phyloP scores from a whole-genome alignment of 2,113 vertebrate genomes.

The Bettongia penicillata region DNA sequence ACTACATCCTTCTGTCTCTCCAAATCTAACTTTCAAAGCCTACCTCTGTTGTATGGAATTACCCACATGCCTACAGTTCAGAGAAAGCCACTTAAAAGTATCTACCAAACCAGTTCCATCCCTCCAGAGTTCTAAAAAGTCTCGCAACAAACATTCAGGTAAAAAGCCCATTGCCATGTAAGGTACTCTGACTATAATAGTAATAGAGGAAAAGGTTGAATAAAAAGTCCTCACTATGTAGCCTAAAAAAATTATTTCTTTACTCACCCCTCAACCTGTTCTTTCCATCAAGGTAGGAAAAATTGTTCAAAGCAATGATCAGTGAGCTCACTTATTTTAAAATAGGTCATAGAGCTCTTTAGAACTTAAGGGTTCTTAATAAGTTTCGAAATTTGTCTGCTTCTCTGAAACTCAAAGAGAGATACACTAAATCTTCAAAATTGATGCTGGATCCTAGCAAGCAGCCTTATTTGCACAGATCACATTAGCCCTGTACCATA shows the following conservation, averaged over 20 bases:
- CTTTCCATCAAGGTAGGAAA: not conserved
- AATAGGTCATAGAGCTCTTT: not conserved
- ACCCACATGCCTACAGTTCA: not conserved
- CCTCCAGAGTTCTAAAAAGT: not conserved
- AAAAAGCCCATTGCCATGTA: not conserved
- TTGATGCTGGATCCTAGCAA: not conserved
- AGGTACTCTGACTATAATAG: not conserved
- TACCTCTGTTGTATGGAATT: not conserved
- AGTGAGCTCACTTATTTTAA: not conserved
- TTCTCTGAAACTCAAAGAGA: not conserved
- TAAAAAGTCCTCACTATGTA: accelerated
- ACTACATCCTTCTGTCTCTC: not conserved
- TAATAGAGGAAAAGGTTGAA: not conserved
- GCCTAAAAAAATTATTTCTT: too few relatives aligned
- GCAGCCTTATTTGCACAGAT: not conserved
- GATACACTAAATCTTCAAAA: not conserved
- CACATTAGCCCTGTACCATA: not conserved
- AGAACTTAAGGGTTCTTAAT: not conserved
- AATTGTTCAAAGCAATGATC: not conserved
- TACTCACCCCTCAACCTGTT: not conserved
- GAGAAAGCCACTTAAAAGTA: not conserved
- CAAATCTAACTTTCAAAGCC: not conserved
- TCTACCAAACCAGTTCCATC: not conserved
- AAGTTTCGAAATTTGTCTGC: not conserved
- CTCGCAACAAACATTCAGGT: not conserved